Percentiles rank a stretch among this genome's conserved stretches.
phyloP scores from a whole-genome alignment of 2,113 vertebrate genomes.

The Greenwoodochromis staneri region DNA sequence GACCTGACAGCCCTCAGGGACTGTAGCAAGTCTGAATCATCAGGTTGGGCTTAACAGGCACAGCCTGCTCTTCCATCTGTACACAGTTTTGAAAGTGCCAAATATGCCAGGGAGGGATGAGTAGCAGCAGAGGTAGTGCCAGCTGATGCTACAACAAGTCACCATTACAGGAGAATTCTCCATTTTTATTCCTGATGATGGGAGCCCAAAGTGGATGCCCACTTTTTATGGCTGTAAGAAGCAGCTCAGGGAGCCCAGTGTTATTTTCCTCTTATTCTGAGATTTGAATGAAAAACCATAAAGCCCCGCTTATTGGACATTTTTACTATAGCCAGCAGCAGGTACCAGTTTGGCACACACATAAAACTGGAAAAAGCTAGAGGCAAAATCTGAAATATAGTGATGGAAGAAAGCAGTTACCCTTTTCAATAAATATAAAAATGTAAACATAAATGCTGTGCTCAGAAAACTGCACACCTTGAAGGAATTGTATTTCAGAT shows the following conservation, averaged over 20 bases:
- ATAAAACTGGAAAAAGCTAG: neutral
- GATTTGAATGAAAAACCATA: neutral
- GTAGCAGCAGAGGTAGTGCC: constrained; percentile 2
- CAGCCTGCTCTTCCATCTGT: constrained; percentile 59
- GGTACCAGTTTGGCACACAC: neutral
- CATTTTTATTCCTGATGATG: neutral
- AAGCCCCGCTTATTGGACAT: neutral
- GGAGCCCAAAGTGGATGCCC: neutral
- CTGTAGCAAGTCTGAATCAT: constrained; percentile 52
- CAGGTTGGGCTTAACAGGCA: constrained; percentile 47
- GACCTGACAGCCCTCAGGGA: constrained; percentile 30
- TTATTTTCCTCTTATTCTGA: neutral
- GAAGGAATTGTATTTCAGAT: neutral
- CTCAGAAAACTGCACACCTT: neutral
- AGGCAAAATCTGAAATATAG: neutral
- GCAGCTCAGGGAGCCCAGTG: neutral
- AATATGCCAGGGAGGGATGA: constrained; percentile 6
- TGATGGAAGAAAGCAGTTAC: neutral
- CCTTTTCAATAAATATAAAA: neutral
- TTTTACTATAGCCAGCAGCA: neutral
- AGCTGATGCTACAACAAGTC: constrained; percentile 1
- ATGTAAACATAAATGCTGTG: neutral
- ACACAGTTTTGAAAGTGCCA: constrained; percentile 1
- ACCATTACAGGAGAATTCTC: neutral
- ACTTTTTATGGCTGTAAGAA: neutral